Evolutionary conservation across 2,113 vertebrate genomes (phyloP), one percentile per base, ranked within the genome.

Genomic region (Struthio camelus): DNA sequence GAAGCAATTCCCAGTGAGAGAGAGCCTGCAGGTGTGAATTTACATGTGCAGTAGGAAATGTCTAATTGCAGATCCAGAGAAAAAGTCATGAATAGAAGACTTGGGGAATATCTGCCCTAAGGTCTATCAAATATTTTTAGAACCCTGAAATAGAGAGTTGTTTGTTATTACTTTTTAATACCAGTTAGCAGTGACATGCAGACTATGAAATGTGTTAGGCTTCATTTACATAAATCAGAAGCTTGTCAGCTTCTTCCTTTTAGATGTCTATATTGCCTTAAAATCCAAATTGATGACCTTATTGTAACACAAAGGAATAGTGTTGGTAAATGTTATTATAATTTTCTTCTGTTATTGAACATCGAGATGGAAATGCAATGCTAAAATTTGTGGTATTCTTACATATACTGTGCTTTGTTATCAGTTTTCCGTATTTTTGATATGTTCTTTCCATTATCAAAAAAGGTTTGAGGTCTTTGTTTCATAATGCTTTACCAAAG

Each of bases 181-280:
- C 71, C 82, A 93, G 92, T 95, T 97, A 93, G 94, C 95, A 89
- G 91, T 95, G 95, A 89, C 89, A 90, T 87, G 89, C 94, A 95
- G 93, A 87, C 78, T 96, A 94, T 89, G 93, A 95, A 97, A 96
- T 82, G 93, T 95, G 93, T 95, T 96, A 94, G 93, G 87, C 91
- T 94, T 87, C 85, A 97, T 97, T 97, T 97, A 92, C 91, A 95
- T 97, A 97, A 97, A 95, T 97, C 94, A 96, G 94, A 96, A 97
- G 67, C 87, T 95, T 97, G 91, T 95, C 95, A 95, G 87, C 87
- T 11, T 95, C 89, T 94, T 95, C 66, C 58, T 93, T 95, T 95
- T 91, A 83, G 59, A 94, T 90, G 67, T 54, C 87, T 96, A 85
- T 97, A 75, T 94, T 94, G 81, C 89, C 85, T 91, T 95, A 95